These are phyloP conservation scores for Onychostoma macrolepis DNA, from an alignment of 2,113 vertebrate species.

Conservation along the genomic window DNA sequence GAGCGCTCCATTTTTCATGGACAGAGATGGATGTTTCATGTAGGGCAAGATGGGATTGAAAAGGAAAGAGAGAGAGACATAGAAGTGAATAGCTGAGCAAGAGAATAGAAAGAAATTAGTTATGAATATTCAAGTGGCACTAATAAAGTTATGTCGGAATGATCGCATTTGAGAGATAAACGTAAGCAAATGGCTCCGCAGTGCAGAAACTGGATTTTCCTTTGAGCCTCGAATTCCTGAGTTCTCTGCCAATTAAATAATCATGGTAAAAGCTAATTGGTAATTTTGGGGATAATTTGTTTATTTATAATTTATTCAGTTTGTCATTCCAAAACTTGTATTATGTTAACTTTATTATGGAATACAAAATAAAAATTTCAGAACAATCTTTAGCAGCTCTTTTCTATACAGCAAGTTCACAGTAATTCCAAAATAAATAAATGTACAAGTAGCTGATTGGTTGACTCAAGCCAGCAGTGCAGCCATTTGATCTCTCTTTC, in stretches of 20 bases:
- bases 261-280: not conserved
- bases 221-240: not conserved
- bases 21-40: slow-evolving; percentile 73
- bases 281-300: no score
- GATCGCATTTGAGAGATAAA: not conserved
- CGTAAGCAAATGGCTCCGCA: not conserved
- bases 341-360: not conserved
- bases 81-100: slow-evolving; percentile 43
- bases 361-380: not conserved
- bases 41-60: slow-evolving; percentile 58
- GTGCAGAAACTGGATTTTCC: not conserved
- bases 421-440: not conserved
- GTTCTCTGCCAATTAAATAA: not conserved
- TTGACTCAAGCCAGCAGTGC: not conserved
- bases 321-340: not conserved
- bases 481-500: no score
- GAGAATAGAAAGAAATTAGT: slow-evolving; percentile 31
- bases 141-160: slow-evolving; percentile 3
- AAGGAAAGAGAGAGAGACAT: slow-evolving; percentile 13
- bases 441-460: not conserved
- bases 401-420: not conserved
- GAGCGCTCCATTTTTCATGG: slow-evolving; percentile 76
- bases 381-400: not conserved
- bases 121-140: slow-evolving; percentile 21
- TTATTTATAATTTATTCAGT: not conserved